phyloP scores from a whole-genome alignment of 2,113 vertebrate genomes.

The Mesitornis unicolor region DNA sequence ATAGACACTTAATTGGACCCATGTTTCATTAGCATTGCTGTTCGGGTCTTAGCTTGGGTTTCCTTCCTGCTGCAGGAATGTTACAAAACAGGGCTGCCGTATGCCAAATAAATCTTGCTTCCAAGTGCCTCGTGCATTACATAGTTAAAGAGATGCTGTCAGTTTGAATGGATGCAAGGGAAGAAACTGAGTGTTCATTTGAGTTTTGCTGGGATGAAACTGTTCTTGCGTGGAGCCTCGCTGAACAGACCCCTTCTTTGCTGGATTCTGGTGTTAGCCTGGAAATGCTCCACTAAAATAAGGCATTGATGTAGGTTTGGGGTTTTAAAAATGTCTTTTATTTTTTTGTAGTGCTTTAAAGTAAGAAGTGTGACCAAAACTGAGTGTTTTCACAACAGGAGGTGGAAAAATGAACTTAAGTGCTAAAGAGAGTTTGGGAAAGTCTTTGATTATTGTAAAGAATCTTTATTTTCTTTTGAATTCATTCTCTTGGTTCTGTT shows the following conservation, averaged over 20 bases:
- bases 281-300: not conserved
- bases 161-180: not conserved
- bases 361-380: not conserved
- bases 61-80: not conserved
- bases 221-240: not conserved
- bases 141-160: not conserved
- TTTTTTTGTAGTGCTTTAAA: not conserved
- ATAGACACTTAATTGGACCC: conserved; percentile 32
- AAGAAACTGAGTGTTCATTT: not conserved
- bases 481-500: not conserved
- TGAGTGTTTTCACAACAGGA: not conserved
- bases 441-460: not conserved
- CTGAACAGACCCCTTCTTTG: not conserved
- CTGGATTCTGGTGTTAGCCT: not conserved
- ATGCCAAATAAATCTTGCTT: not conserved
- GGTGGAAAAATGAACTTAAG: not conserved
- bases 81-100: not conserved
- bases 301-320: not conserved
- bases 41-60: not conserved
- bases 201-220: not conserved
- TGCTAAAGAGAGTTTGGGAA: not conserved
- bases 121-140: not conserved
- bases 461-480: not conserved
- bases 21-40: not conserved
- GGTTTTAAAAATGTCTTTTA: not conserved